Conservation (phyloP, 2,888 invertebrate genomes). For the Amphipyra berbera region DNA sequence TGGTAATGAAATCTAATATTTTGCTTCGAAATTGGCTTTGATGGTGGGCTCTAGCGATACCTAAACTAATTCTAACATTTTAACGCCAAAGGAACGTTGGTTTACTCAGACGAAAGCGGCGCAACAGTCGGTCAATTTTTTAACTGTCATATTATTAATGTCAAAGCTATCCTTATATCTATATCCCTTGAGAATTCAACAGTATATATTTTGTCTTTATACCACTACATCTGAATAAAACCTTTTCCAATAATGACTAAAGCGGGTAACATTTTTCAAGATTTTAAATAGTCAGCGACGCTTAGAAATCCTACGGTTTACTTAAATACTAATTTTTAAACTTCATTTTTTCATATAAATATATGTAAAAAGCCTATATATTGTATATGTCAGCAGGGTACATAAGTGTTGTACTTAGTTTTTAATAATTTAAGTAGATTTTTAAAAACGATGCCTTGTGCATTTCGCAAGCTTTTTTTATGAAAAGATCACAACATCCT, state of each 20-base stretch:
- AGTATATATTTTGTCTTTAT: conserved; percentile 11
- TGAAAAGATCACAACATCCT: conserved; percentile 88
- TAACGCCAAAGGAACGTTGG: conserved; percentile 54
- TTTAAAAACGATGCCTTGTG: conserved; percentile 64
- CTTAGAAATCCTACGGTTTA: conserved; percentile 73
- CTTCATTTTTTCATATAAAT: conserved; percentile 74
- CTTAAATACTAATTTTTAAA: conserved; percentile 74
- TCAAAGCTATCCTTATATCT: conserved; percentile 11
- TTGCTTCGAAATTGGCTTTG: conserved; percentile 65
- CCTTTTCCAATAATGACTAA: conserved; percentile 58
- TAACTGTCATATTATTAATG: conserved; percentile 5
- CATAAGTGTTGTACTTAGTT: conserved; percentile 78
- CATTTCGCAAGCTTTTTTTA: conserved; percentile 66
- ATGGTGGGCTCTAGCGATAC: conserved; percentile 85
- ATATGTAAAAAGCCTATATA: conserved; percentile 84
- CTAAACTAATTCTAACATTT: conserved; percentile 77
- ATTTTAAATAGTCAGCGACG: conserved; percentile 61
- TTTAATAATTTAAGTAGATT: conserved; percentile 74
- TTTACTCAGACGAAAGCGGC: conserved; percentile 56
- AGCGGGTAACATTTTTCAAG: conserved; percentile 68
- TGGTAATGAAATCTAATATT: conserved; percentile 57
- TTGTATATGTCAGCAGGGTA: conserved; percentile 77
- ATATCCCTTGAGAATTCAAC: conserved; percentile 12
- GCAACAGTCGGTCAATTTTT: conserved; percentile 16
- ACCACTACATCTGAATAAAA: conserved; percentile 55